phyloP scores from a whole-genome alignment of 2,113 vertebrate species.

The Pithys albifrons region DNA sequence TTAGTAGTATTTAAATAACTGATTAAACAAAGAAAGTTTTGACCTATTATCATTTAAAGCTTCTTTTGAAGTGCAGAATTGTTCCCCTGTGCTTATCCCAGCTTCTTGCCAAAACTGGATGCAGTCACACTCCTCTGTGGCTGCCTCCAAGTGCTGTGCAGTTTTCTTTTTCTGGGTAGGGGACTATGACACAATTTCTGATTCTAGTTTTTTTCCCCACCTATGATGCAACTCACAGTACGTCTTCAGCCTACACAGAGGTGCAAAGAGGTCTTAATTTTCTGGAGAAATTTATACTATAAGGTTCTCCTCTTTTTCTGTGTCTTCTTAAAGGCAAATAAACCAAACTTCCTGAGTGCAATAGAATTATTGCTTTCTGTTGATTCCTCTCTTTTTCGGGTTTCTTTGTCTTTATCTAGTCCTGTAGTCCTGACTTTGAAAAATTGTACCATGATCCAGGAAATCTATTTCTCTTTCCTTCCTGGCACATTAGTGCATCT shows the following conservation, averaged over 20 bases:
- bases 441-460: neutral
- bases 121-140: neutral
- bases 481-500: neutral
- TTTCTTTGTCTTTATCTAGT: neutral
- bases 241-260: neutral
- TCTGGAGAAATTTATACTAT: neutral
- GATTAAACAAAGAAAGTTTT: constrained; percentile 8
- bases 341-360: neutral
- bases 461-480: constrained; percentile 42
- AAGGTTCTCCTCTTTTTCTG: neutral
- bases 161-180: neutral
- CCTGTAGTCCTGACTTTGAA: neutral
- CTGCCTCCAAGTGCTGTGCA: neutral
- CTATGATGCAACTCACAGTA: neutral
- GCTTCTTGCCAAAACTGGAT: neutral
- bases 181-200: neutral
- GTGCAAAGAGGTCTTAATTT: neutral
- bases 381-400: neutral
- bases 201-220: neutral
- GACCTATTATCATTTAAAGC: neutral
- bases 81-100: neutral
- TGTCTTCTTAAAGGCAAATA: neutral
- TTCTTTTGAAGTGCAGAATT: neutral
- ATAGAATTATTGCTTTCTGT: neutral
- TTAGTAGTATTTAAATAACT: constrained; percentile 33